Percentiles rank a stretch among this genome's conserved stretches.
phyloP scores from a whole-genome alignment of 2,888 invertebrate species.

The Abrostola tripartita region DNA sequence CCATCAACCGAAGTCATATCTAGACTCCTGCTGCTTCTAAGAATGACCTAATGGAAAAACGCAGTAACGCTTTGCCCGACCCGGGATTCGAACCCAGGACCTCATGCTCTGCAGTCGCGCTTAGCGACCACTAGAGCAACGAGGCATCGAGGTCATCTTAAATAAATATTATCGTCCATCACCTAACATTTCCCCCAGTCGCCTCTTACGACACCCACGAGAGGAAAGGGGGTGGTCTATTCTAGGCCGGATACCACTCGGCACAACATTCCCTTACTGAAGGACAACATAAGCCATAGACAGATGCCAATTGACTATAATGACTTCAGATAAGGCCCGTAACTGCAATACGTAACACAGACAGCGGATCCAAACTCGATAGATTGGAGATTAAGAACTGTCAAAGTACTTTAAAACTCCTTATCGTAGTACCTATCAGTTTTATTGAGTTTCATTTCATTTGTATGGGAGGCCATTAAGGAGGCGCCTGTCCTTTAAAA shows the following conservation, averaged over 20 bases:
- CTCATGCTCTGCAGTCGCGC: no score
- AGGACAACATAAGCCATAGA: not conserved
- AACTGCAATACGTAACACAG: constrained; percentile 48
- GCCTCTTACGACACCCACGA: no score
- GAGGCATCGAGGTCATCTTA: no score
- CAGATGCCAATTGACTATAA: constrained; percentile 23
- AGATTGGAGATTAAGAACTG: constrained; percentile 53
- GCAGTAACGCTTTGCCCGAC: no score
- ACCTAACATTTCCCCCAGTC: not conserved
- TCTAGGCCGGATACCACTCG: no score
- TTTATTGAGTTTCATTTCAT: constrained; percentile 54
- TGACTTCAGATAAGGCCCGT: constrained; percentile 40
- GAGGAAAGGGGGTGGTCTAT: no score
- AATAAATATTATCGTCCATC: no score
- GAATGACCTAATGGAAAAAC: no score
- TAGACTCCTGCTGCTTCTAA: no score
- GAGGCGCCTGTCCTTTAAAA: not conserved
- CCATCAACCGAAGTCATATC: no score
- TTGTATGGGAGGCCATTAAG: constrained; percentile 36
- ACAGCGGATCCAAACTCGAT: constrained; percentile 47
- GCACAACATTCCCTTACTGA: constrained; percentile 4
- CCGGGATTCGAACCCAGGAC: no score
- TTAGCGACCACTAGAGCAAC: no score
- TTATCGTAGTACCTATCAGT: constrained; percentile 46
- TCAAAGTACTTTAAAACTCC: constrained; percentile 53